These are phyloP conservation scores for Campylomormyrus tamandua DNA, from an alignment of 2,113 vertebrate species.

Conservation along the genomic window DNA sequence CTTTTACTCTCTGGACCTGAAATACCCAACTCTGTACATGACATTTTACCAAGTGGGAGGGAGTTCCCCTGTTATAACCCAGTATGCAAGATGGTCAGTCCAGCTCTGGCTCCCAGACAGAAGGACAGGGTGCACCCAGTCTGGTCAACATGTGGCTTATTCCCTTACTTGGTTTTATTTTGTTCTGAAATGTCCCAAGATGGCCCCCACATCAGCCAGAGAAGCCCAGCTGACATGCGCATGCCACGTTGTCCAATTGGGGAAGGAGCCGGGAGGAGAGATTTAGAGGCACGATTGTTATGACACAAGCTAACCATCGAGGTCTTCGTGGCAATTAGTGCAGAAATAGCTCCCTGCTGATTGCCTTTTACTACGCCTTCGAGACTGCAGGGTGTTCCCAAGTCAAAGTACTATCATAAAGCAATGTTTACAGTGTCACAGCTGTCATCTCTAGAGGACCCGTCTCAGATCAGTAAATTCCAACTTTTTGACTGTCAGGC, in stretches of 20 bases:
- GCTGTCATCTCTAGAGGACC: not conserved
- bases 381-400: not conserved
- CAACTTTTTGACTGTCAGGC: not conserved
- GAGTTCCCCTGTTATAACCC: not conserved
- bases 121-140: not conserved
- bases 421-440: not conserved
- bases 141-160: not conserved
- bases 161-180: not conserved
- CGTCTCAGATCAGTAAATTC: not conserved
- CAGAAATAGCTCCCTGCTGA: not conserved
- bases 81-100: not conserved
- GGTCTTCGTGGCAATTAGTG: not conserved
- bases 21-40: not conserved
- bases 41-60: not conserved
- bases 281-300: not conserved
- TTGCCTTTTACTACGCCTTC: not conserved
- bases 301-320: not conserved
- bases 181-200: not conserved
- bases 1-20: too few species aligned
- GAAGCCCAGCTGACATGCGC: not conserved
- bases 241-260: not conserved
- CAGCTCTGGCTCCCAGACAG: not conserved
- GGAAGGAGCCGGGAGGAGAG: not conserved
- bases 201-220: not conserved
- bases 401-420: not conserved